These are phyloP conservation scores for Chymomyza costata DNA, from an alignment of 1,140 invertebrate species.

Conservation along the genomic window DNA sequence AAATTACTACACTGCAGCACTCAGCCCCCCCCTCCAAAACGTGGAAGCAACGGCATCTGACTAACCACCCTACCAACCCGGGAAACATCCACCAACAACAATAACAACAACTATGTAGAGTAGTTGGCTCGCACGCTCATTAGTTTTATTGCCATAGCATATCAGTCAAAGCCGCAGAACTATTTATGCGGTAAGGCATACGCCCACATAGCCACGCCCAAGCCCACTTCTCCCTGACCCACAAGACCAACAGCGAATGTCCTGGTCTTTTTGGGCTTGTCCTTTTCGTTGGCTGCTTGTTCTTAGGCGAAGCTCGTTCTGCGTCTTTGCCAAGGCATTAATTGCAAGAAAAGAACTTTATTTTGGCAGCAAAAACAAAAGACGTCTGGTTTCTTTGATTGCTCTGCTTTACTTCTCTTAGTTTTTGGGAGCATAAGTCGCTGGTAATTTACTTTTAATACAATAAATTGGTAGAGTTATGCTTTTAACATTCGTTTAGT, in stretches of 20 bases:
- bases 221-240: not conserved
- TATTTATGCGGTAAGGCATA: conserved; percentile 47
- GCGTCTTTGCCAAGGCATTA: conserved; percentile 28
- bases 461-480: conserved; percentile 47
- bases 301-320: conserved; percentile 14
- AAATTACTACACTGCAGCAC: conserved; percentile 52
- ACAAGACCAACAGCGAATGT: conserved; percentile 3
- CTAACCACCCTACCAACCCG: conserved; percentile 19
- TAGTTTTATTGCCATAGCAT: conserved; percentile 73
- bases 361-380: conserved; percentile 3
- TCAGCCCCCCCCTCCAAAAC: no score
- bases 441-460: conserved; percentile 38
- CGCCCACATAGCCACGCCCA: no score
- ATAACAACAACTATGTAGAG: conserved; percentile 41
- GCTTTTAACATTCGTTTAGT: conserved; percentile 13
- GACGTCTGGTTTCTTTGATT: not conserved
- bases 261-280: conserved; percentile 18
- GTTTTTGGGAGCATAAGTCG: conserved; percentile 1
- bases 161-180: conserved; percentile 74
- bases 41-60: conserved; percentile 6
- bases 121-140: conserved; percentile 72
- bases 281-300: conserved; percentile 17
- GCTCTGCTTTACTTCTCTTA: not conserved
- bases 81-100: conserved; percentile 22
- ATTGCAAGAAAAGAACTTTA: conserved; percentile 34